phyloP scores from a whole-genome alignment of 1,140 invertebrate species.

The Oedothorax gibbosus region DNA sequence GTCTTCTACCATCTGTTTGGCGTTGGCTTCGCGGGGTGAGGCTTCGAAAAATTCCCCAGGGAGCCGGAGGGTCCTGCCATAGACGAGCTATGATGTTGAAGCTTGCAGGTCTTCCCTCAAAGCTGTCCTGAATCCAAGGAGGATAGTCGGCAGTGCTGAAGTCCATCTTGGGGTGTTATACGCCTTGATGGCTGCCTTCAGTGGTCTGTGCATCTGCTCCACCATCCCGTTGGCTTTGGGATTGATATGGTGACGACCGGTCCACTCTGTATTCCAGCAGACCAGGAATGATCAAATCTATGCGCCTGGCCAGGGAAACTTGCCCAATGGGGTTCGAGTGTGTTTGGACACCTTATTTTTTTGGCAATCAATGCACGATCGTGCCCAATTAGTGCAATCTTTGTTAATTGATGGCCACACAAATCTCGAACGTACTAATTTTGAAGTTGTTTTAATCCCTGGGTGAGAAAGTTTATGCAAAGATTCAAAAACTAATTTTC shows the following conservation, averaged over 20 bases:
- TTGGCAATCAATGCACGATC: slow-evolving; percentile 8
- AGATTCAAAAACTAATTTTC: slow-evolving; percentile 19
- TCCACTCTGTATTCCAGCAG: neutral
- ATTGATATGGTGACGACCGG: slow-evolving; percentile 17
- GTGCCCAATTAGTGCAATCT: neutral
- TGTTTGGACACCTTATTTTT: neutral
- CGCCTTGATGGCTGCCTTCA: neutral
- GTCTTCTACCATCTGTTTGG: neutral
- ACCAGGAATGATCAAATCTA: neutral
- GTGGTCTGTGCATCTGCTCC: neutral
- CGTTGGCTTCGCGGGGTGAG: neutral
- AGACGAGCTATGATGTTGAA: neutral
- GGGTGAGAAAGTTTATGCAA: slow-evolving; percentile 51
- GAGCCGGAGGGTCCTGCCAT: neutral
- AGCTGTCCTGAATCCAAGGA: slow-evolving; percentile 3
- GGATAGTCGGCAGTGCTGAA: neutral
- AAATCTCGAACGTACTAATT: slow-evolving; percentile 9
- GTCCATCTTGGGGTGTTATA: neutral
- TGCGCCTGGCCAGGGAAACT: neutral
- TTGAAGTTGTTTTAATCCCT: slow-evolving; percentile 1
- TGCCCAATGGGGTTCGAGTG: neutral
- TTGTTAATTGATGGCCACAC: slow-evolving; percentile 20
- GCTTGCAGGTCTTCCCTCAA: slow-evolving; percentile 8
- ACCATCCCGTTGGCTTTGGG: neutral
- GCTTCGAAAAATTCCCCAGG: slow-evolving; percentile 25